phyloP scores from a whole-genome alignment of 2,888 invertebrate species.

The Argynnis bischoffii region DNA sequence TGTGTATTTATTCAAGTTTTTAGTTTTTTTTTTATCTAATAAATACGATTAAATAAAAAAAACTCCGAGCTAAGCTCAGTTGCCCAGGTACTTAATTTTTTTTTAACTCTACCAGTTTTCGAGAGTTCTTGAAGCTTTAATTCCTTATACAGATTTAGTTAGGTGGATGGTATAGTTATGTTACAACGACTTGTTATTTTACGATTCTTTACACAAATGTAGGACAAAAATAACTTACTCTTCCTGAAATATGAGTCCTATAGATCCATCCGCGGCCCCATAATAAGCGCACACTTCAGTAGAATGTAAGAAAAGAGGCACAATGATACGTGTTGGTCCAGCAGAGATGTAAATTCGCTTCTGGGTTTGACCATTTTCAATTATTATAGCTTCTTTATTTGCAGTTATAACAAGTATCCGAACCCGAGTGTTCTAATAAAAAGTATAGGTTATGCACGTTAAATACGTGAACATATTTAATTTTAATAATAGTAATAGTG shows the following conservation, averaged over 20 bases:
- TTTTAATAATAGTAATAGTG: neutral
- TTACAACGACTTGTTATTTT: neutral
- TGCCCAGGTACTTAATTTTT: too few relatives aligned
- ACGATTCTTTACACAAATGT: neutral
- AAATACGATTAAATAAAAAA: too few relatives aligned
- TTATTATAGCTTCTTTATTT: conserved; percentile 89
- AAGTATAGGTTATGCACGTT: neutral
- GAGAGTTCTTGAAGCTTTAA: too few relatives aligned
- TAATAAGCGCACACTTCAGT: conserved; percentile 87
- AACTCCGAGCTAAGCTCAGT: too few relatives aligned
- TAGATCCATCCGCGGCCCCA: conserved; percentile 93
- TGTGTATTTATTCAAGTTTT: too few relatives aligned
- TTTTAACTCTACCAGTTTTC: too few relatives aligned
- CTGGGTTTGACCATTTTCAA: conserved; percentile 87
- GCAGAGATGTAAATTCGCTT: conserved; percentile 56
- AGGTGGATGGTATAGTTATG: too few relatives aligned
- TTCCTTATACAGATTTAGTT: too few relatives aligned
- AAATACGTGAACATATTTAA: neutral
- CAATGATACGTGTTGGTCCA: conserved; percentile 65
- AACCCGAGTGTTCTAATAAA: conserved; percentile 80
- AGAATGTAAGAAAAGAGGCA: conserved; percentile 53
- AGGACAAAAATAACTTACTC: conserved; percentile 60
- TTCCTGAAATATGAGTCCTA: conserved; percentile 84
- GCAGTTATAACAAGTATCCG: conserved; percentile 90
- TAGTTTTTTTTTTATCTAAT: too few relatives aligned